Evolutionary conservation across 2,888 invertebrate species (phyloP).

Genomic region (Phyllotreta cruciferae): DNA sequence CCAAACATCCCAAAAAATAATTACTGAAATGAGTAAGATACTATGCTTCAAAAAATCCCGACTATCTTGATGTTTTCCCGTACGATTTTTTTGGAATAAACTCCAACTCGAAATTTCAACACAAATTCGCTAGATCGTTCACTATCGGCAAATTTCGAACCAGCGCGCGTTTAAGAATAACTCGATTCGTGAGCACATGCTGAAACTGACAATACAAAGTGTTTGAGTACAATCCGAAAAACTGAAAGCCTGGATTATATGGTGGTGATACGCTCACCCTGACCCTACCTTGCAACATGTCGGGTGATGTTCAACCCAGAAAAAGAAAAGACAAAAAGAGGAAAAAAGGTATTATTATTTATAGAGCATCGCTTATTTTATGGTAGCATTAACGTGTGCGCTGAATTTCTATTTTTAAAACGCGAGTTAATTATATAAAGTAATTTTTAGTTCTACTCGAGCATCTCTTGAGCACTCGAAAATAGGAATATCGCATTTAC

Average conservation of each 20-base stretch:
- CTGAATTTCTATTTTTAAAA: slow-evolving; percentile 45
- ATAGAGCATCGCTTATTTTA: slow-evolving; percentile 44
- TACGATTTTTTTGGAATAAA: no score
- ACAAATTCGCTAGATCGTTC: slow-evolving; percentile 31
- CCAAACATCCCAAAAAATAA: no score
- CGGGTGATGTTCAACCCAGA: slow-evolving; percentile 85
- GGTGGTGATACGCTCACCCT: slow-evolving; percentile 40
- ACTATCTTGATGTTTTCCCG: no score
- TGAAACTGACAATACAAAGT: slow-evolving; percentile 33
- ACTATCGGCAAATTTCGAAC: slow-evolving; percentile 37
- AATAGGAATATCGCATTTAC: no score
- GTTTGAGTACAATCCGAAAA: slow-evolving; percentile 34
- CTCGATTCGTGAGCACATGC: slow-evolving; percentile 26
- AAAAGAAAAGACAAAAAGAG: slow-evolving; percentile 85
- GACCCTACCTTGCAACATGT: slow-evolving; percentile 67
- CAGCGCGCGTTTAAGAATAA: slow-evolving; percentile 28
- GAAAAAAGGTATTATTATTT: slow-evolving; percentile 73
- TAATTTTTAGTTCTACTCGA: slow-evolving; percentile 13
- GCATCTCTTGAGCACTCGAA: no score
- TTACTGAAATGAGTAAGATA: no score
- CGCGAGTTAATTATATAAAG: slow-evolving; percentile 28
- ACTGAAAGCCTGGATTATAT: slow-evolving; percentile 39
- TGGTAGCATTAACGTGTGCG: slow-evolving; percentile 36
- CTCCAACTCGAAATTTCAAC: slow-evolving; percentile 39
- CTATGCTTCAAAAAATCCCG: no score